Evolutionary conservation across 2,797 vertebrate species (phyloP).

Genomic region (Perodicticus potto): DNA sequence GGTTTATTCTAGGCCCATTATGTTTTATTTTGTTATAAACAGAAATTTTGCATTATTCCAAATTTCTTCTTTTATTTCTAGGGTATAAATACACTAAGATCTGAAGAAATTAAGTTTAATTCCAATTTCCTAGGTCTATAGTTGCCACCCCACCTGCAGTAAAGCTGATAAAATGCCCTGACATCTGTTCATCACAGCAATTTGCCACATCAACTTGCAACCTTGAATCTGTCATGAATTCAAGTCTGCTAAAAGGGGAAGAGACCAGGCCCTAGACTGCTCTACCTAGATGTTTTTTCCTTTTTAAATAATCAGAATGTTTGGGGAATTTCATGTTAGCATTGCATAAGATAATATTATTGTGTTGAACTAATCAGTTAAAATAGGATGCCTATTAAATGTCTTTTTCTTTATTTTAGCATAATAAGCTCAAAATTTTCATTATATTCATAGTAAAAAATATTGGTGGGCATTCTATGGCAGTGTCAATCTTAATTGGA

Average conservation of each 20-base stretch:
- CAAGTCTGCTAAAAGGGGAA: background rate
- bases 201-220: background rate
- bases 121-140: background rate
- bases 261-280: background rate
- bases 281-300: background rate
- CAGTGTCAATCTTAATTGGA: slow-evolving; percentile 17
- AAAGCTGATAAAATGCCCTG: background rate
- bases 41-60: background rate
- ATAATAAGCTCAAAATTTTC: background rate
- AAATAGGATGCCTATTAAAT: background rate
- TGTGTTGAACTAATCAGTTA: background rate
- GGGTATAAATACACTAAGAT: background rate
- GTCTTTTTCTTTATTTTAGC: background rate
- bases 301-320: background rate
- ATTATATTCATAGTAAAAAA: background rate
- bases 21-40: background rate
- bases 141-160: no score
- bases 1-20: background rate
- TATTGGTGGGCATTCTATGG: background rate
- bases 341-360: background rate
- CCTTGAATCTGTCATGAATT: background rate
- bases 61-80: background rate
- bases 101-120: background rate
- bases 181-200: background rate
- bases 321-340: background rate